Conservation (phyloP, 2,888 invertebrate genomes). For the Aphrophora alni region DNA sequence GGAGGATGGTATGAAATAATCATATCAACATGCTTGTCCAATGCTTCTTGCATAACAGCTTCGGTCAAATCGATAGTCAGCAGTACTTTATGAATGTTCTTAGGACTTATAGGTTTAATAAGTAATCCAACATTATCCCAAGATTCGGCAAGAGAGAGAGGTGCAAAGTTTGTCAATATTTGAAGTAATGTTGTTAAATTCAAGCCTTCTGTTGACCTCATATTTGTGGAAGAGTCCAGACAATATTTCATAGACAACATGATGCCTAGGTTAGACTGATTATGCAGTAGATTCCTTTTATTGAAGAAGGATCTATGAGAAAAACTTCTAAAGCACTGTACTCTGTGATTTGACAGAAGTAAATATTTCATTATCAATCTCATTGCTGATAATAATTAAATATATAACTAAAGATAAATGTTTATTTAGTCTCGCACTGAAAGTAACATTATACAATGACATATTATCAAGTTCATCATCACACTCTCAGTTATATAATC, state of each 20-base stretch:
- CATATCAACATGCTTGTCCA: slow-evolving; percentile 70
- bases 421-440: no score
- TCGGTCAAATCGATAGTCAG: slow-evolving; percentile 94
- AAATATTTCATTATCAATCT: not conserved
- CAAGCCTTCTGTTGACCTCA: slow-evolving; percentile 2
- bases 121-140: slow-evolving; percentile 97
- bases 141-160: slow-evolving; percentile 72
- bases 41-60: slow-evolving; percentile 82
- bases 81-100: slow-evolving; percentile 68
- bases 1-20: slow-evolving; percentile 97
- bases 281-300: not conserved
- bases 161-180: slow-evolving; percentile 73
- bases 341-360: not conserved
- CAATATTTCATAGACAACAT: no score
- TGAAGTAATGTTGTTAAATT: slow-evolving; percentile 61
- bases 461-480: no score
- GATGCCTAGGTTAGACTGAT: not conserved
- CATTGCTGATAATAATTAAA: not conserved
- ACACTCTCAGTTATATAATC: no score
- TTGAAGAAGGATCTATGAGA: not conserved
- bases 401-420: not conserved
- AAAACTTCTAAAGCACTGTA: not conserved
- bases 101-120: slow-evolving; percentile 75
- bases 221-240: not conserved
- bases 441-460: no score